Evolutionary conservation across 1,140 invertebrate species (phyloP).

Genomic region (Lordiphosa mommai): DNA sequence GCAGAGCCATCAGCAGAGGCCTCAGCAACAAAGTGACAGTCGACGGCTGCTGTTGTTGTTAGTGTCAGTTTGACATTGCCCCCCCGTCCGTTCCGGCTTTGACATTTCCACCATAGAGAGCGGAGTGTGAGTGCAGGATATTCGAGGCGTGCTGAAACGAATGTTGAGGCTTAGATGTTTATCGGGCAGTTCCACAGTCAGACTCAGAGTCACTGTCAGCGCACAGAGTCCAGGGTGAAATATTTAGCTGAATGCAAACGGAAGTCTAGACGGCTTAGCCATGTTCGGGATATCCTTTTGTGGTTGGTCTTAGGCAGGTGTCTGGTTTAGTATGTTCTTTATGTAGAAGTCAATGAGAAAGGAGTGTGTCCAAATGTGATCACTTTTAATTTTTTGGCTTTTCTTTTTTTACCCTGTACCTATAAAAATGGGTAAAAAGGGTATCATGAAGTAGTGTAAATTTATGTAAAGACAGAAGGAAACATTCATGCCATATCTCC

Average conservation of each 20-base stretch:
- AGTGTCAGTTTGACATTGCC: constrained; percentile 53
- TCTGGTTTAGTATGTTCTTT: neutral
- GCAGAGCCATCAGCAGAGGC: constrained; percentile 21
- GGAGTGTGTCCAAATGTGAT: too few relatives aligned
- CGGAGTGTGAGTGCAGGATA: constrained; percentile 4
- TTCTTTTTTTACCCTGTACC: too few relatives aligned
- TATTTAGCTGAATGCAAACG: constrained; percentile 23
- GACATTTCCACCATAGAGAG: constrained; percentile 19
- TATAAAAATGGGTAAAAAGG: too few relatives aligned
- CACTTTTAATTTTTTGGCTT: too few relatives aligned
- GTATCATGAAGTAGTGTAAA: too few relatives aligned
- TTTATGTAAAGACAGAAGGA: too few relatives aligned
- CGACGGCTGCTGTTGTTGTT: constrained; percentile 25
- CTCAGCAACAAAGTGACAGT: constrained; percentile 21
- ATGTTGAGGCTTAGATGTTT: constrained; percentile 60
- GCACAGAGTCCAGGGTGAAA: neutral
- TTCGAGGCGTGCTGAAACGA: constrained; percentile 30
- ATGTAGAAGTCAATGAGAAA: neutral
- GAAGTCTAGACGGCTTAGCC: constrained; percentile 49
- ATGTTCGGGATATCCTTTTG: constrained; percentile 10
- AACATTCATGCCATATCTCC: too few relatives aligned
- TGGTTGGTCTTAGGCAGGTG: constrained; percentile 24
- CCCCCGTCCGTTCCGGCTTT: constrained; percentile 30
- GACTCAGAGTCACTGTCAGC: constrained; percentile 1
- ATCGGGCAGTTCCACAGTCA: constrained; percentile 33